Conservation (phyloP, 2,888 invertebrate species). For the Camponotus fellah region DNA sequence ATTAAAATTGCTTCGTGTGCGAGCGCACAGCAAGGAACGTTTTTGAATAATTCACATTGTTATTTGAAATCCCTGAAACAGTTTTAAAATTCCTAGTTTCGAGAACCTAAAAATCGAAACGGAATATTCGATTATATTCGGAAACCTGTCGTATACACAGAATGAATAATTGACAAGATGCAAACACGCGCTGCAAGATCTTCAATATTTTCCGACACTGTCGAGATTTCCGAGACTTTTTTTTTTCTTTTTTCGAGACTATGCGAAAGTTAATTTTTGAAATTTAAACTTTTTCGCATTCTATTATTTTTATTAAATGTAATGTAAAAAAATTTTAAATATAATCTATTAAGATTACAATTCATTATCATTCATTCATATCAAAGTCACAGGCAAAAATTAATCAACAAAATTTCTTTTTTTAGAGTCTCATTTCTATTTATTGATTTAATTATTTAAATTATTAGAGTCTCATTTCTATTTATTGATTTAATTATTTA, state of each 20-base stretch:
- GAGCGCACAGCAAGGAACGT: background rate
- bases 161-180: conserved; percentile 36
- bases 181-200: background rate
- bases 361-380: background rate
- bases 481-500: background rate
- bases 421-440: background rate
- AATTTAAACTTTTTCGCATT: background rate
- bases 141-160: background rate
- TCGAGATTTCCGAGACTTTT: background rate
- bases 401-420: background rate
- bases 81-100: conserved; percentile 3
- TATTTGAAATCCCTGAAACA: conserved; percentile 16
- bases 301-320: background rate
- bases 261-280: background rate
- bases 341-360: no score
- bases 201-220: background rate
- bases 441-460: background rate
- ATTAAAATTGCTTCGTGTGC: background rate
- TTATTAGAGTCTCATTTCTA: background rate
- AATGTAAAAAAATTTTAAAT: background rate
- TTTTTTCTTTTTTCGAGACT: background rate
- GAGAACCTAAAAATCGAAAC: conserved; percentile 15
- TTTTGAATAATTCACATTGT: conserved; percentile 32
- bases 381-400: background rate
- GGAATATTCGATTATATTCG: background rate